Evolutionary conservation across 2,888 invertebrate genomes (phyloP).

Genomic region (Elysia crispata): DNA sequence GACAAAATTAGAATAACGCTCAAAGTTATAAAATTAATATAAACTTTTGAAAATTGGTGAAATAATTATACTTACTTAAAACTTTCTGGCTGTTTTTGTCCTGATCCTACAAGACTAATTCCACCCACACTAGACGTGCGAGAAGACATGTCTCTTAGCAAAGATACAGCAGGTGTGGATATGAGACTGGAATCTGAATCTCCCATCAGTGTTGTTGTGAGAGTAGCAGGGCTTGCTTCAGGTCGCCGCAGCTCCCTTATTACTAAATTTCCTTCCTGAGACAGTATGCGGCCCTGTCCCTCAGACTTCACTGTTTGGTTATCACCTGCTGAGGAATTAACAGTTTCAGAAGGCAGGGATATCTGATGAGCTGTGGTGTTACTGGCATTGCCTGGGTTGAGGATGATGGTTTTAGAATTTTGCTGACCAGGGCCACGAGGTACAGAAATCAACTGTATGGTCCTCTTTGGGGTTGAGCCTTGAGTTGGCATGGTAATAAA

Average conservation of each 20-base stretch:
- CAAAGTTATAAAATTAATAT: too few relatives aligned
- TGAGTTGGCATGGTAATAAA: slow-evolving; percentile 31
- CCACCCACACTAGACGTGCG: background rate
- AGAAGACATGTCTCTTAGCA: slow-evolving; percentile 32
- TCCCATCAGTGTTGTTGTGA: background rate
- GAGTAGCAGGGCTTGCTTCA: background rate
- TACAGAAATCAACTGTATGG: slow-evolving; percentile 35
- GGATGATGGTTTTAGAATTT: background rate
- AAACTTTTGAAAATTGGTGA: too few relatives aligned
- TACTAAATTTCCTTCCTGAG: slow-evolving; percentile 43
- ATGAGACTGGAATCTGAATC: too few relatives aligned
- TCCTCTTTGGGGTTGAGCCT: slow-evolving; percentile 13
- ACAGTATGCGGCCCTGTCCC: background rate
- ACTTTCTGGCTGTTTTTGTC: slow-evolving; percentile 36
- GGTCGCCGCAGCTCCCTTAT: slow-evolving; percentile 36
- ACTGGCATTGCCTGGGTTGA: background rate
- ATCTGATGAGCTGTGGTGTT: background rate
- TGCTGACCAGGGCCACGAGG: background rate
- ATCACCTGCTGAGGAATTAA: background rate
- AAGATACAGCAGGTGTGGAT: slow-evolving; percentile 33
- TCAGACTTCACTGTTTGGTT: background rate
- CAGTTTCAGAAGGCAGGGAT: background rate
- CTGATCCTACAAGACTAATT: background rate
- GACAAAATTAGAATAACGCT: too few relatives aligned
- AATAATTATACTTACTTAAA: slow-evolving; percentile 40